phyloP scores from a whole-genome alignment of 2,797 vertebrate species.

The Rhinella marina region DNA sequence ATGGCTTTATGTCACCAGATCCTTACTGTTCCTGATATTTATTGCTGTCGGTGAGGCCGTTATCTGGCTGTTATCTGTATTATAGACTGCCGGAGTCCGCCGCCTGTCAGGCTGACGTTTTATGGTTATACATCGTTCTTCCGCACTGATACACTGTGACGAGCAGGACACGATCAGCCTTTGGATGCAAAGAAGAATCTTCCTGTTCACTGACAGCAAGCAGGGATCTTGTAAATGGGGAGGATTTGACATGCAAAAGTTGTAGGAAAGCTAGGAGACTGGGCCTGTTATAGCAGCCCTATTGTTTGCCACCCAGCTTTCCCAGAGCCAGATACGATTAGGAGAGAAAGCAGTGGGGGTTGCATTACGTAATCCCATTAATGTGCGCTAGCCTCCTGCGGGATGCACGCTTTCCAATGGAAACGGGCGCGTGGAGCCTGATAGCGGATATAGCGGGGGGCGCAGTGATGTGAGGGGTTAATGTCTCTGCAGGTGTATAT shows the following conservation, averaged over 20 bases:
- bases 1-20: no score
- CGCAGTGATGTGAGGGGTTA: no score
- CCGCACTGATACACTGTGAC: background rate
- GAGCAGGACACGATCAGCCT: background rate
- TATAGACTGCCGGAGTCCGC: background rate
- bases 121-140: background rate
- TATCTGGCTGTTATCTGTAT: constrained; percentile 3
- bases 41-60: background rate
- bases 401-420: background rate
- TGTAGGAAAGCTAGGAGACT: background rate
- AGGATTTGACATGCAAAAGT: background rate
- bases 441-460: no score
- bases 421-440: no score
- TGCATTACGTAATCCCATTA: background rate
- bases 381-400: background rate
- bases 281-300: no score
- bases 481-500: no score
- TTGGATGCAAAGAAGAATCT: background rate
- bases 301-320: background rate
- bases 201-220: background rate
- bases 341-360: background rate
- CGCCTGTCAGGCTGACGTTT: background rate
- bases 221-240: background rate
- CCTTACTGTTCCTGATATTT: background rate
- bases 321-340: background rate